Evolutionary conservation across 2,797 vertebrate species (phyloP), one percentile per base, ranked within the genome.

Genomic region (Carapus acus): DNA sequence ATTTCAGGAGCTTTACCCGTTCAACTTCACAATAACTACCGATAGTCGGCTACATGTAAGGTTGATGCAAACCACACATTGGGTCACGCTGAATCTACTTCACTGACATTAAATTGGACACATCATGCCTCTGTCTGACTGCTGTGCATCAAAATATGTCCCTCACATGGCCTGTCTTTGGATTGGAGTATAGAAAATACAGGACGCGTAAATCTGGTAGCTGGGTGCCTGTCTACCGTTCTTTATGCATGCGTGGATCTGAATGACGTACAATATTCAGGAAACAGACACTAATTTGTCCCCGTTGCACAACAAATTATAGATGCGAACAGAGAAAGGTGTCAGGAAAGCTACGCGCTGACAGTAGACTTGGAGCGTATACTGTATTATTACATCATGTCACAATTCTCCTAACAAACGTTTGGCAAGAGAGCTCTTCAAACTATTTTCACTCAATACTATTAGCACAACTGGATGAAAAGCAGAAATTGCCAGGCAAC

Each of bases 201-300:
- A 47, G 20, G 31, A 55, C 43, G 38, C 65, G 58, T 46, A 17
- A 19, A 46, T 18, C 22, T 46, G 49, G 50, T 56, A 58, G 52
- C 67, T 62, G 50, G 54, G 40, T 31, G 24, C 33, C 61, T 67
- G 54, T 56, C 58, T 19, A 48, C 41, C 65, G 22, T 54, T 29
- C 23, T 49, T 58, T 53, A 67, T 63, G 56, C 34, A 29, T 29
- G 27, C 11, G 27, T 29, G 6, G 6, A 29, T n/a, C 27, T 29
- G 6, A 29, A 29, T 11, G 11, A 29, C 11, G 11, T 11, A 29
- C 6, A 29, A 29, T 29, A 6, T 40, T 22, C 9, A 43, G n/a
- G 21, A 2, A 40, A 15, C 15, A 20, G 12, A 19, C 27, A 34
- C 14, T 17, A 58, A 50, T 4, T 15, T 19, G 27, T 31, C 18